Conservation (phyloP, 2,888 invertebrate genomes). For the Aspidiotus rigidus region DNA sequence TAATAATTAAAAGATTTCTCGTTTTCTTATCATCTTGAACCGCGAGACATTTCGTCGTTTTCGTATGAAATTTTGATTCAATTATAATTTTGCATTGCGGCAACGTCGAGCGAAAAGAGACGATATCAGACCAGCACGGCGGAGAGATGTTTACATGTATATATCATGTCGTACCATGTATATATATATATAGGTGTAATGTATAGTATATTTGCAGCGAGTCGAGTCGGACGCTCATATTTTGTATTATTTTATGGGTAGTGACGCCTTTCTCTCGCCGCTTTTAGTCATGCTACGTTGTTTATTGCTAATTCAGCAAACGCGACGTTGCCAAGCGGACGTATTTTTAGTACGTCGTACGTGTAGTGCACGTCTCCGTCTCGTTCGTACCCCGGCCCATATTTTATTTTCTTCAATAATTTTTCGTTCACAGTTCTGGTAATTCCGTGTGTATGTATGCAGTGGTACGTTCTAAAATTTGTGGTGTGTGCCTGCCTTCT, state of each 20-base stretch:
- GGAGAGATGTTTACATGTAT: slow-evolving; percentile 3
- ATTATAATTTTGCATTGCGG: neutral
- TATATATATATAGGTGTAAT: neutral
- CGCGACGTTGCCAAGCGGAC: slow-evolving; percentile 9
- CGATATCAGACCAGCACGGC: neutral
- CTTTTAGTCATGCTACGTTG: slow-evolving; percentile 23
- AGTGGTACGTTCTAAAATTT: too few relatives aligned
- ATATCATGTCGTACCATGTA: neutral
- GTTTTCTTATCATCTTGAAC: too few relatives aligned
- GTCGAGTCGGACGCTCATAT: slow-evolving; percentile 2
- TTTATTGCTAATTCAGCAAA: slow-evolving; percentile 27
- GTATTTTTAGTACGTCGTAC: neutral
- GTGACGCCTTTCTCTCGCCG: slow-evolving; percentile 29
- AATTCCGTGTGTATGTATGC: too few relatives aligned
- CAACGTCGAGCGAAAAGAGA: neutral
- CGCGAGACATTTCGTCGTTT: neutral
- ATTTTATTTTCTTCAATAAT: too few relatives aligned
- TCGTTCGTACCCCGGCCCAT: too few relatives aligned
- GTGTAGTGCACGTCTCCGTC: too few relatives aligned
- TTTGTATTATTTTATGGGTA: slow-evolving; percentile 18
- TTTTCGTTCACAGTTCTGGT: too few relatives aligned
- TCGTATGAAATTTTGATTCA: neutral
- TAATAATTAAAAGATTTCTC: too few relatives aligned
- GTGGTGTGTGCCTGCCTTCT: too few relatives aligned
- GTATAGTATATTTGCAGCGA: neutral